Evolutionary conservation across 2,797 vertebrate species (phyloP).

Genomic region (Melanotaenia maccullochi): DNA sequence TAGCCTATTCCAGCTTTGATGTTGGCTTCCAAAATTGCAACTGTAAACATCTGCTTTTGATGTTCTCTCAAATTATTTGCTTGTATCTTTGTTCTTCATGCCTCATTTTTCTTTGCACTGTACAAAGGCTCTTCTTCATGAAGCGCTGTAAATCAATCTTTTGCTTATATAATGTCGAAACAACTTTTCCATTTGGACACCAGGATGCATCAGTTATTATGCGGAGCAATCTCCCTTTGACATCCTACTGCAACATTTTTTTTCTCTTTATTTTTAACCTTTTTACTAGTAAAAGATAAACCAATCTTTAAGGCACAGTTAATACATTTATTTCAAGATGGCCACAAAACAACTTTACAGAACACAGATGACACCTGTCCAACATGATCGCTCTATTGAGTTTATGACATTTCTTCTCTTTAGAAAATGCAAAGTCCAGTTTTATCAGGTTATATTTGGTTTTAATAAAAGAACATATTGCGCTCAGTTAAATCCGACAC

Average conservation of each 20-base stretch:
- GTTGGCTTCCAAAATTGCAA: too few relatives aligned
- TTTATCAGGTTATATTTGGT: conserved; percentile 5
- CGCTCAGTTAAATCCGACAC: background rate
- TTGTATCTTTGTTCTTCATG: too few relatives aligned
- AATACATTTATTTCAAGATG: conserved; percentile 33
- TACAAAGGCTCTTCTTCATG: background rate
- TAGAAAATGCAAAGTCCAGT: background rate
- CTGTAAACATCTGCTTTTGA: background rate
- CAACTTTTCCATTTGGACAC: conserved; percentile 16
- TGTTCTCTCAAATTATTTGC: background rate
- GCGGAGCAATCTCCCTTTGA: background rate
- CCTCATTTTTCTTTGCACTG: background rate
- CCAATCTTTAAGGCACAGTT: background rate
- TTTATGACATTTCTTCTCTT: background rate
- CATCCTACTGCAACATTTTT: background rate
- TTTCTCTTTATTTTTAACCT: background rate
- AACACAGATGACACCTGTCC: background rate
- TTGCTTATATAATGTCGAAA: conserved; percentile 7
- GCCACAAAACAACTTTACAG: conserved; percentile 21
- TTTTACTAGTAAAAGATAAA: background rate
- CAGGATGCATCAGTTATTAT: background rate
- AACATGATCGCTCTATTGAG: background rate
- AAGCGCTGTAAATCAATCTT: background rate
- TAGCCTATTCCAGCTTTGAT: too few relatives aligned
- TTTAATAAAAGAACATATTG: background rate